phyloP scores from a whole-genome alignment of 2,797 vertebrate species.

The Threskiornis aethiopicus region DNA sequence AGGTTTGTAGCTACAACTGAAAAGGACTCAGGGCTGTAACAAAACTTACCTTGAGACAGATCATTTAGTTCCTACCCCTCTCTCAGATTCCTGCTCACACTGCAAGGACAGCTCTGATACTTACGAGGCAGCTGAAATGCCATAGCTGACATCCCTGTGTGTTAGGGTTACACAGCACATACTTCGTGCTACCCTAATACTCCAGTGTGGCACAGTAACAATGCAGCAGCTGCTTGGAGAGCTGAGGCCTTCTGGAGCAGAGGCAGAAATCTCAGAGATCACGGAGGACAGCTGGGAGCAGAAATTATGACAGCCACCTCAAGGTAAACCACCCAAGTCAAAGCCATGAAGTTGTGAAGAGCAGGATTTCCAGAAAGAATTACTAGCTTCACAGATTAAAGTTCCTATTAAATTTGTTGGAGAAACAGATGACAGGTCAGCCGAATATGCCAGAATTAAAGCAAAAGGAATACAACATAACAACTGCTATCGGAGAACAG shows the following conservation, averaged over 20 bases:
- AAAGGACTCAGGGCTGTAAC: not conserved
- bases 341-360: not conserved
- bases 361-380: not conserved
- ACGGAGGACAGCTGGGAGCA: not conserved
- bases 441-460: not conserved
- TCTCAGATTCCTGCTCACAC: not conserved
- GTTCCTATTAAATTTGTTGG: not conserved
- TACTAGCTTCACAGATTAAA: not conserved
- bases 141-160: not conserved
- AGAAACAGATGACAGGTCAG: slow-evolving; percentile 41
- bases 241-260: not conserved
- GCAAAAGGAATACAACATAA: not conserved
- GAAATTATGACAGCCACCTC: not conserved
- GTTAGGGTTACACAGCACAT: not conserved
- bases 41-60: slow-evolving; percentile 50
- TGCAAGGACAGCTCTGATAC: not conserved
- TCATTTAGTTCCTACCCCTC: not conserved
- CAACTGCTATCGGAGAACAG: not conserved
- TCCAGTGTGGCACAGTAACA: not conserved
- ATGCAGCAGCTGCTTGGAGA: slow-evolving; percentile 27
- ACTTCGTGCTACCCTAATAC: not conserved
- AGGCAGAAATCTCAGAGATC: not conserved
- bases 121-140: slow-evolving; percentile 22
- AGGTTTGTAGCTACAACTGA: not conserved
- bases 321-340: not conserved